These are phyloP conservation scores for Mimas tiliae DNA, from an alignment of 2,888 invertebrate species.

Conservation along the genomic window DNA sequence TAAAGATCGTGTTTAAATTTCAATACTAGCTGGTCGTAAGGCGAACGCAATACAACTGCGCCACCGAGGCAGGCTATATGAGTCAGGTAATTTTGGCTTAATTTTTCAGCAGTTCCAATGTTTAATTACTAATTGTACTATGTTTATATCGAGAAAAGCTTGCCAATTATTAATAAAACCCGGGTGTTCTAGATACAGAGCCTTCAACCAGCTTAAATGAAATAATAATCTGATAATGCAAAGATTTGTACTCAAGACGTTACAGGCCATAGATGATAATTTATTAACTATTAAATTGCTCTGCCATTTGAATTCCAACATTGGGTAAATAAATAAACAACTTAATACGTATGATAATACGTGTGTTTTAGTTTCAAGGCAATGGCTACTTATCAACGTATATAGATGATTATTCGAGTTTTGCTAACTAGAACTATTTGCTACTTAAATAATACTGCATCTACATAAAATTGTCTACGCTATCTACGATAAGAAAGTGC, in stretches of 20 bases:
- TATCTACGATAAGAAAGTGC: too few species aligned
- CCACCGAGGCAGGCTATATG: too few species aligned
- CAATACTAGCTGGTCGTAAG: too few species aligned
- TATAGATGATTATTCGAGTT: neutral
- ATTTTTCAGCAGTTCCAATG: neutral
- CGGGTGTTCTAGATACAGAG: neutral
- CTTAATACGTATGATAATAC: neutral
- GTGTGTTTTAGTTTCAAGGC: neutral
- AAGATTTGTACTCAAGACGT: neutral
- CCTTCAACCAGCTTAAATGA: neutral
- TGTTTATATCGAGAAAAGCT: neutral
- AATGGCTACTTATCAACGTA: neutral
- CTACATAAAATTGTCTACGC: too few species aligned
- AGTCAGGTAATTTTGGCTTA: too few species aligned
- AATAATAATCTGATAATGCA: constrained; percentile 5
- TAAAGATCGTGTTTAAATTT: too few species aligned
- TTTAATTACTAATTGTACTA: neutral
- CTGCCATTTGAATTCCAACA: constrained; percentile 2
- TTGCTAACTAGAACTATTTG: neutral
- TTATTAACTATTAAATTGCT: constrained; percentile 10
- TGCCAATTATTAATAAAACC: neutral
- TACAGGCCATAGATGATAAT: neutral
- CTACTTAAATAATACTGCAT: too few species aligned
- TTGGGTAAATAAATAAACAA: constrained; percentile 12
- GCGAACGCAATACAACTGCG: too few species aligned